Evolutionary conservation across 2,888 invertebrate genomes (phyloP), one percentile per base, ranked within the genome.

Genomic region (Drosophila paranaensis): DNA sequence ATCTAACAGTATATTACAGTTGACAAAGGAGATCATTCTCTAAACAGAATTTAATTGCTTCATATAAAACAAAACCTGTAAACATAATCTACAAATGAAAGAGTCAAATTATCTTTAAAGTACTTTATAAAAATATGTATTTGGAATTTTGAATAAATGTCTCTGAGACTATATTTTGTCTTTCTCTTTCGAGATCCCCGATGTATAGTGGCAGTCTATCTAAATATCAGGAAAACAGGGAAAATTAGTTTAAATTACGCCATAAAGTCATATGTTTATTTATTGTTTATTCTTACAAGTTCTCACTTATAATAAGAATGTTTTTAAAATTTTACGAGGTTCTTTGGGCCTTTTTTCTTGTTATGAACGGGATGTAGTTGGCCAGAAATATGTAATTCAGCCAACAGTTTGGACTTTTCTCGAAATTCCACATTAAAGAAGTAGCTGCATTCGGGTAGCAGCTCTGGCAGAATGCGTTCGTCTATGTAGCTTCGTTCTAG

Each of bases 381-480:
- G 0, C 87, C 82, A 14, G 60, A 48, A 4, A 84, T 27, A 33
- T 50, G 25, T 35, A 71, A 43, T 16, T 63, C 40, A 1, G 72
- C 87, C 14, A 71, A 5, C 6, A 16, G 50, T 3, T 71, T 79
- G 3, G 65, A 43, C 30, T 71, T 70, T 6, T 74, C 55, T 0
- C 48, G 56, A 39, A 77, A 75, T 1, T 55, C 25, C 16, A 66
- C 6, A 11, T 58, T 72, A 8, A 84, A 13, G 16, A 60, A 68
- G 40, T 60, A 84, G 8, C 50, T 70, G 48, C 82, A 77, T 3
- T 77, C 68, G 5, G 82, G 82, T 25, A 82, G 54, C 16, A 87
- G 60, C 16, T 74, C 71, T 14, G 84, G 88, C 16, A 82, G 53
- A 10, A 57, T 10, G 1, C 60, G 43, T 43, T 81, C 82, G 39